Conservation (phyloP, 2,888 invertebrate genomes). For the Fragum sueziense region DNA sequence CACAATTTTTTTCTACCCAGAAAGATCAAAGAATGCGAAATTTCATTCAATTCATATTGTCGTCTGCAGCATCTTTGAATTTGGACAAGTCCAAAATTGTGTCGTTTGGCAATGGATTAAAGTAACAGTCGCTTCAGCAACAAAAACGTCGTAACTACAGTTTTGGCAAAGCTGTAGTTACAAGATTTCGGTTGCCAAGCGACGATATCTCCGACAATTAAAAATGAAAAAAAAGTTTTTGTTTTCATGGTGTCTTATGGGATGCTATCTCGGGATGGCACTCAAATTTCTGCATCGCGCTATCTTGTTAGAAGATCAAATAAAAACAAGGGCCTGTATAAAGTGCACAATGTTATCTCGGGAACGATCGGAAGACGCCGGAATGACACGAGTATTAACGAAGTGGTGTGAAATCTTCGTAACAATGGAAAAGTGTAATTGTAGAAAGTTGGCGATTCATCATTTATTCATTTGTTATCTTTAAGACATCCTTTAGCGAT, state of each 20-base stretch:
- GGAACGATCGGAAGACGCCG: neutral
- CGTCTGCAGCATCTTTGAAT: no score
- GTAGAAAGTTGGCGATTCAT: neutral
- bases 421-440: neutral
- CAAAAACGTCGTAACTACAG: no score
- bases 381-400: slow-evolving; percentile 12
- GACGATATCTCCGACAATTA: no score
- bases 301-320: neutral
- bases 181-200: no score
- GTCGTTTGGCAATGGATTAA: no score
- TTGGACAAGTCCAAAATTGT: no score
- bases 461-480: neutral
- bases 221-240: no score
- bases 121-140: no score
- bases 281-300: slow-evolving; percentile 12
- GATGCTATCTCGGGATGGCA: neutral
- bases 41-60: no score
- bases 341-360: neutral
- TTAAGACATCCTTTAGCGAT: neutral
- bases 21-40: no score
- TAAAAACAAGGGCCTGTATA: slow-evolving; percentile 5
- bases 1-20: no score
- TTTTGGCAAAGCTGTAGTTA: no score
- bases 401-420: neutral
- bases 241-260: slow-evolving; percentile 10